Percentiles rank a stretch among this genome's conserved stretches.
Evolutionary conservation across 2,888 invertebrate genomes (phyloP).

Genomic region (Noctua janthe): DNA sequence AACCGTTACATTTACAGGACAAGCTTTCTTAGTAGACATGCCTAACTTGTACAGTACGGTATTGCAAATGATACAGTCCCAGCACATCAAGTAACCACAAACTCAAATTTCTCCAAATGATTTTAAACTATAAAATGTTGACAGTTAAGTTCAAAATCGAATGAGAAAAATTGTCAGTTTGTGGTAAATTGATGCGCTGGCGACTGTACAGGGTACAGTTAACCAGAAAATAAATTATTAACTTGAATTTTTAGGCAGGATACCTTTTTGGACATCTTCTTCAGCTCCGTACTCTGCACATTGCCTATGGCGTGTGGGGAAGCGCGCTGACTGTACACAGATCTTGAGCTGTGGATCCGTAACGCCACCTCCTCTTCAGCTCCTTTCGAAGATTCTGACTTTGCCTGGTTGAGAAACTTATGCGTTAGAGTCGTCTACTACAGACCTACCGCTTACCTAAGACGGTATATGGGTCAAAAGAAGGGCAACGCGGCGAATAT

Average conservation of each 20-base stretch:
- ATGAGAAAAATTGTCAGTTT: too few species aligned
- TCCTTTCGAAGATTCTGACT: slow-evolving; percentile 78
- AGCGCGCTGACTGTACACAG: slow-evolving; percentile 79
- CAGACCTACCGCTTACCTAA: not conserved
- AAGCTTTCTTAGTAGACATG: not conserved
- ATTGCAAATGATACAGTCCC: not conserved
- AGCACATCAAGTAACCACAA: too few species aligned
- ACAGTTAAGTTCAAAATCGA: too few species aligned
- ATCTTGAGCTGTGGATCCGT: slow-evolving; percentile 81
- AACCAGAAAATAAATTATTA: not conserved
- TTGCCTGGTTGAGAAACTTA: slow-evolving; percentile 71
- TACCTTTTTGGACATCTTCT: slow-evolving; percentile 86
- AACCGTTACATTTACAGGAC: not conserved
- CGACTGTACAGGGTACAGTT: not conserved
- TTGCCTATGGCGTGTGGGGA: slow-evolving; percentile 80
- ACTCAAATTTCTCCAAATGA: too few species aligned
- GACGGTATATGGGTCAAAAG: not conserved
- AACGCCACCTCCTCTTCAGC: slow-evolving; percentile 83
- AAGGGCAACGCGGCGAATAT: too few species aligned
- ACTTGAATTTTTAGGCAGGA: not conserved
- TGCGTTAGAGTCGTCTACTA: not conserved
- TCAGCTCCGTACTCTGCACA: slow-evolving; percentile 76
- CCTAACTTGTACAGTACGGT: not conserved
- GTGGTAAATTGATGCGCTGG: too few species aligned
- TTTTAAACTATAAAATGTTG: too few species aligned